Evolutionary conservation across 2,888 invertebrate species (phyloP).

Genomic region (Heliothis peltigera): DNA sequence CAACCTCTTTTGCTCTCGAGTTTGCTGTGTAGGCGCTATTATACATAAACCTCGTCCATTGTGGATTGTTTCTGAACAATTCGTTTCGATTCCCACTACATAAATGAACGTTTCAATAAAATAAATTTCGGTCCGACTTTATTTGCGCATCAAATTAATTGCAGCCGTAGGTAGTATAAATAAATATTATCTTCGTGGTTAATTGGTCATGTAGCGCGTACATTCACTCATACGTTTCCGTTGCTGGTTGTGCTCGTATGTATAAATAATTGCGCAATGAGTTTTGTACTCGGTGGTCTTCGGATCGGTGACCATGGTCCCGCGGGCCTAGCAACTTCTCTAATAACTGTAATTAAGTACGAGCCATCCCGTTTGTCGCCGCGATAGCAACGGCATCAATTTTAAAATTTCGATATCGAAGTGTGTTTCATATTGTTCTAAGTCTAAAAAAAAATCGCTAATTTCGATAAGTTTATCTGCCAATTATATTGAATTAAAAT

Average conservation of each 20-base stretch:
- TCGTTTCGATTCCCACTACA: constrained; percentile 66
- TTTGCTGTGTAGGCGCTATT: constrained; percentile 71
- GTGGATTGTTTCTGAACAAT: constrained; percentile 74
- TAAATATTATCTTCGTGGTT: constrained; percentile 59
- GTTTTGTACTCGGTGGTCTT: constrained; percentile 72
- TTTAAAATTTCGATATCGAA: constrained; percentile 57
- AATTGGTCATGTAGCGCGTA: constrained; percentile 66
- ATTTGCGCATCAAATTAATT: constrained; percentile 57
- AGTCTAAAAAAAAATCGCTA: too few species aligned
- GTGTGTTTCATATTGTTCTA: neutral
- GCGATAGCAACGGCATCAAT: constrained; percentile 46
- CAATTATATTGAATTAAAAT: too few species aligned
- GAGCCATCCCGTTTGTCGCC: constrained; percentile 74
- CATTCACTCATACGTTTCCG: constrained; percentile 66
- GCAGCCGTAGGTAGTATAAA: constrained; percentile 40
- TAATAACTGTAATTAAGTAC: constrained; percentile 85
- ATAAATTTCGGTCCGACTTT: constrained; percentile 49
- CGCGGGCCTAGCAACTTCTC: constrained; percentile 76
- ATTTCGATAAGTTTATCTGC: too few species aligned
- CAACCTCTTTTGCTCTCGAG: constrained; percentile 57
- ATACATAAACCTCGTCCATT: constrained; percentile 70
- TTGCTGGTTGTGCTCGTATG: constrained; percentile 44
- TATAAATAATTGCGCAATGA: constrained; percentile 71
- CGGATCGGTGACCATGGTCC: constrained; percentile 76
- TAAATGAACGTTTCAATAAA: constrained; percentile 41